Base-by-base conservation (phyloP, 2,113 vertebrate species). In the Triplophysa dalaica region DNA sequence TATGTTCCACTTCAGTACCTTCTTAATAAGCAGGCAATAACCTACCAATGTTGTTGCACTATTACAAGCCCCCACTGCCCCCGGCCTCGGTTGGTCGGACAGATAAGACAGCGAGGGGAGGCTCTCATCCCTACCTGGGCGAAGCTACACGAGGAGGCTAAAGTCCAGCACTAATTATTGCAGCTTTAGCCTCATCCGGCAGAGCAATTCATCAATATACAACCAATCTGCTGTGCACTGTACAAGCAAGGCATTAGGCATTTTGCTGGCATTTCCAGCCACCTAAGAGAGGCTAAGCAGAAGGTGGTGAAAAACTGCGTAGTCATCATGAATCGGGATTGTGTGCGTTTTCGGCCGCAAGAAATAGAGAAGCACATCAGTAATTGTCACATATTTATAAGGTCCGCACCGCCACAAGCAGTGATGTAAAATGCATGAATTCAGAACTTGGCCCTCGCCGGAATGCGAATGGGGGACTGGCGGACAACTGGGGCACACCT, bases 1-100 rank as follows among this genome's bases (percentile, higher is more conserved):
- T 92, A 90, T 92, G 90, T 92, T 93, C 91, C 91, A 89, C 90
- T 89, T 87, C 5, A 66, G 66, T 82, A 88, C 86, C 58, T 84
- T 79, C 69, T 86, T 93, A 93, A 93, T 92, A 90, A 90, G 87
- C 83, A 79, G 70, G 82, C 87, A 87, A 85, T 87, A 79, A 79
- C 78, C 89, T 84, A 87, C 88, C 86, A 82, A 79, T 84, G 88
- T 89, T 82, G 85, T 83, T 85, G 88, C 83, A 86, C 89, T 89
- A 89, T 91, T 90, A 90, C 85, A 87, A 88, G 83, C 75, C 74
- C 73, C 83, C 81, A 85, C 75, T 77, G 64, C 52, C 72, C 63
- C 64, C 45, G 58, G 78, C 80, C 75, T 80, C 64, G 73, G 74
- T 83, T 76, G 70, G 82, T 84, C 80, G 77, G 65, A 79, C 52